A percentile compares a stretch with the other conserved stretches of the same genome.
Conservation (phyloP, 2,888 invertebrate genomes). For the Drosophila infuscata region DNA sequence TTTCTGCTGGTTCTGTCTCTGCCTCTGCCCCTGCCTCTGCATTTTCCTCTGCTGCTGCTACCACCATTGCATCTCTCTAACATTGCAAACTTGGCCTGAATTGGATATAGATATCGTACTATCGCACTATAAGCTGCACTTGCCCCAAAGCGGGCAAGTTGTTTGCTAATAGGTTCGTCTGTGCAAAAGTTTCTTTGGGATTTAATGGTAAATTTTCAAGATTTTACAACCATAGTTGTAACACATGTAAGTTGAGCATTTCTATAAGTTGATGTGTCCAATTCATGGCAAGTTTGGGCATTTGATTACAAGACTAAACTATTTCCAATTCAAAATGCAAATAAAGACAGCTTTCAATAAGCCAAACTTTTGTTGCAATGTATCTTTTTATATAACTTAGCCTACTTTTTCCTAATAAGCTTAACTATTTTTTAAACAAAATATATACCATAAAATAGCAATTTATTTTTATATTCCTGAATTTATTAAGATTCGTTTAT, state of each 20-base stretch:
- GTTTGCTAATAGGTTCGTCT: conserved; percentile 54
- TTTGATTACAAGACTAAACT: conserved; percentile 30
- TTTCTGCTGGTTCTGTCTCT: conserved; percentile 36
- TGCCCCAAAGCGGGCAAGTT: conserved; percentile 40
- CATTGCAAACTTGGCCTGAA: conserved; percentile 50
- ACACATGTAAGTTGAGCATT: conserved; percentile 21
- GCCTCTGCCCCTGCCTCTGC: neutral
- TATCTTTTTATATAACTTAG: neutral
- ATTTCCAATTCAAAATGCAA: conserved; percentile 17
- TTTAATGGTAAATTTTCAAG: conserved; percentile 54
- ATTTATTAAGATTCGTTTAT: conserved; percentile 1
- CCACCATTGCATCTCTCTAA: neutral
- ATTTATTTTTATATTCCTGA: neutral
- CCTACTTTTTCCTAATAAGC: neutral
- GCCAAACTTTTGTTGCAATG: neutral
- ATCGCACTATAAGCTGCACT: conserved; percentile 42
- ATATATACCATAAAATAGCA: neutral
- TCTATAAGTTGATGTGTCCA: neutral
- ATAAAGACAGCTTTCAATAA: conserved; percentile 25
- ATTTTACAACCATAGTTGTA: conserved; percentile 40
- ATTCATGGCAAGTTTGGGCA: conserved; percentile 1
- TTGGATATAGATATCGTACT: conserved; percentile 47
- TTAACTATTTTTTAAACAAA: neutral
- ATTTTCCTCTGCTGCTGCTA: conserved; percentile 12
- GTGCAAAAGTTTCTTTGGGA: conserved; percentile 50